phyloP scores from a whole-genome alignment of 2,888 invertebrate species.

The Nomada lathburiana region DNA sequence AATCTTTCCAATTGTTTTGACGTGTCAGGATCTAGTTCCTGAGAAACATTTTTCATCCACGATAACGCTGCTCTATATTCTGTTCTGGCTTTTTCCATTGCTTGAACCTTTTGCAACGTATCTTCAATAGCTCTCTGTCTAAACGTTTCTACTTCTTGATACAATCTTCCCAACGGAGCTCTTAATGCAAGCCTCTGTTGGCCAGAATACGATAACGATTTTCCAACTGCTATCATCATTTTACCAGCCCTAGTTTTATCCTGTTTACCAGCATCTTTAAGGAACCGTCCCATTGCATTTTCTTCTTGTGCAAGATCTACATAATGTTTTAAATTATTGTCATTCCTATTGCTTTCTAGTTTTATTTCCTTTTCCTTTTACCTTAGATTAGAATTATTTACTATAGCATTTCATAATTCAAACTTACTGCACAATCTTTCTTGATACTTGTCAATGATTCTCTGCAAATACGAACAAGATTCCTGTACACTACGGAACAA shows the following conservation, averaged over 20 bases:
- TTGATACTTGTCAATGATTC: slow-evolving; percentile 96
- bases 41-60: slow-evolving; percentile 99
- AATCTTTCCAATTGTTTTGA: slow-evolving; percentile 98
- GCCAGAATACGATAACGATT: slow-evolving; percentile 94
- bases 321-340: slow-evolving; percentile 10
- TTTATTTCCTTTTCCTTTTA: background rate
- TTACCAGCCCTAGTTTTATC: slow-evolving; percentile 94
- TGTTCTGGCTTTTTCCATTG: slow-evolving; percentile 97
- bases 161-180: slow-evolving; percentile 93
- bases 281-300: slow-evolving; percentile 96
- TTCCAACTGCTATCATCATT: slow-evolving; percentile 93
- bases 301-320: slow-evolving; percentile 96
- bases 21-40: slow-evolving; percentile 98
- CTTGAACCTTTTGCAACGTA: slow-evolving; percentile 94
- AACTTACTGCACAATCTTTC: slow-evolving; percentile 93
- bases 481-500: slow-evolving; percentile 96
- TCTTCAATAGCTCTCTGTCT: slow-evolving; percentile 97
- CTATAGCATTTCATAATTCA: background rate
- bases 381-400: background rate
- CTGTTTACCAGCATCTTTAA: slow-evolving; percentile 96
- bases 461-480: slow-evolving; percentile 93
- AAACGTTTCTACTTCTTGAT: slow-evolving; percentile 99
- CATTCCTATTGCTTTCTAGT: background rate
- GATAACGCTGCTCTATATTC: slow-evolving; percentile 97
- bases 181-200: slow-evolving; percentile 96